Conservation (phyloP, 2,113 vertebrate species). For the Onychostoma macrolepis region DNA sequence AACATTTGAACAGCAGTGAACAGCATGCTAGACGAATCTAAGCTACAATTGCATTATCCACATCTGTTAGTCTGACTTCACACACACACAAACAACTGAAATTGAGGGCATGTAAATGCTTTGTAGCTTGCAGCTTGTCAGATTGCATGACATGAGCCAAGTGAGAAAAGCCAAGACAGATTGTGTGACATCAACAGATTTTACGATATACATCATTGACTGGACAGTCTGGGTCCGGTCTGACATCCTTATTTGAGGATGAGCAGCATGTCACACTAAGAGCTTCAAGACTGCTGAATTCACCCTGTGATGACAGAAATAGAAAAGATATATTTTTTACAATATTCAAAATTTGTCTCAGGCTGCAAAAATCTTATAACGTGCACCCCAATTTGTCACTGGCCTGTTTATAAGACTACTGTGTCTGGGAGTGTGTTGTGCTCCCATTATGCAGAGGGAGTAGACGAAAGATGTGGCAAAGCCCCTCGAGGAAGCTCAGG, state of each 20-base stretch:
- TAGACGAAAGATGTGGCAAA: constrained; percentile 5
- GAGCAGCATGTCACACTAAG: not conserved
- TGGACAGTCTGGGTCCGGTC: not conserved
- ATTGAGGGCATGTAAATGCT: not conserved
- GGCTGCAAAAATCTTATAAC: not conserved
- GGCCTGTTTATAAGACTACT: constrained; percentile 12
- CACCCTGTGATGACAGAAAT: not conserved
- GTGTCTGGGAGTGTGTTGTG: constrained; percentile 35
- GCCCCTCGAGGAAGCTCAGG: constrained; percentile 54
- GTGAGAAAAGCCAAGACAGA: constrained; percentile 31
- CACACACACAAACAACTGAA: not conserved
- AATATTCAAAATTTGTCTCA: not conserved
- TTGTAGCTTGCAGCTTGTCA: constrained; percentile 11
- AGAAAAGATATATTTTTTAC: not conserved
- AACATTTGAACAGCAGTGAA: not conserved
- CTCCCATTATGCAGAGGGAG: constrained; percentile 10
- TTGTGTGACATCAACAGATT: constrained; percentile 13
- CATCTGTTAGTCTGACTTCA: not conserved
- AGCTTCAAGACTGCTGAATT: constrained; percentile 5
- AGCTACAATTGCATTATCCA: not conserved
- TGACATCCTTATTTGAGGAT: not conserved
- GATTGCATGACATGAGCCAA: constrained; percentile 2
- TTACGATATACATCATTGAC: constrained; percentile 21
- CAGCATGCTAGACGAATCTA: not conserved
- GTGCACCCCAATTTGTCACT: constrained; percentile 6